These are phyloP conservation scores for Sesamia inferens DNA, from an alignment of 2,888 invertebrate species.

Conservation along the genomic window DNA sequence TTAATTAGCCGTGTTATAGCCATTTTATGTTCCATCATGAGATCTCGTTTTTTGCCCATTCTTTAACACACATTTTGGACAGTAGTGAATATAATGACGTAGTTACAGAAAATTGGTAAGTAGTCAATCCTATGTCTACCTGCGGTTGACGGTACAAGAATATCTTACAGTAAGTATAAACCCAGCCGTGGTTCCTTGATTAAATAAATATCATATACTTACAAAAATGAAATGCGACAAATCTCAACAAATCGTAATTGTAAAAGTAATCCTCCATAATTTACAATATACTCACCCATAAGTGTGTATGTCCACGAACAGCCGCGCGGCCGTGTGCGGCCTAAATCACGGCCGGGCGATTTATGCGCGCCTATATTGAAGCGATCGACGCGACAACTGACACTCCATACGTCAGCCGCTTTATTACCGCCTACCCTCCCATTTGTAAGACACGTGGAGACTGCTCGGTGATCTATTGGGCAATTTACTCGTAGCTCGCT, in stretches of 20 bases:
- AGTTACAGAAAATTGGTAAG: neutral
- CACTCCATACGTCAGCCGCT: constrained; percentile 59
- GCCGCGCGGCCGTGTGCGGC: constrained; percentile 10
- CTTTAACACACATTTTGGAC: neutral
- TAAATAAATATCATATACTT: no score
- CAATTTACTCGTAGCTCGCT: constrained; percentile 39
- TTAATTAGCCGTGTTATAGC: neutral
- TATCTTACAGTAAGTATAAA: neutral
- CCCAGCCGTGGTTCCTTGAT: no score
- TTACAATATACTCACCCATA: neutral
- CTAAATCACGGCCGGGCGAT: constrained; percentile 56
- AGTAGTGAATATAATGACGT: neutral
- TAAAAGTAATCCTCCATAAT: neutral
- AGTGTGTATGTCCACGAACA: neutral
- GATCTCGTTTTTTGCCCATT: neutral
- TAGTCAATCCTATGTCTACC: neutral
- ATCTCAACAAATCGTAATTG: neutral
- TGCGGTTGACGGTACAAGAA: neutral
- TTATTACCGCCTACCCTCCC: constrained; percentile 54
- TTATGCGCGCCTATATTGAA: constrained; percentile 58
- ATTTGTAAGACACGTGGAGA: constrained; percentile 47
- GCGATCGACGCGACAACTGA: constrained; percentile 56
- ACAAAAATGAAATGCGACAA: no score
- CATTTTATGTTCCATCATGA: neutral
- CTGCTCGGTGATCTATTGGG: constrained; percentile 51